Conservation (phyloP, 2,113 vertebrate species). For the Pteronura brasiliensis region DNA sequence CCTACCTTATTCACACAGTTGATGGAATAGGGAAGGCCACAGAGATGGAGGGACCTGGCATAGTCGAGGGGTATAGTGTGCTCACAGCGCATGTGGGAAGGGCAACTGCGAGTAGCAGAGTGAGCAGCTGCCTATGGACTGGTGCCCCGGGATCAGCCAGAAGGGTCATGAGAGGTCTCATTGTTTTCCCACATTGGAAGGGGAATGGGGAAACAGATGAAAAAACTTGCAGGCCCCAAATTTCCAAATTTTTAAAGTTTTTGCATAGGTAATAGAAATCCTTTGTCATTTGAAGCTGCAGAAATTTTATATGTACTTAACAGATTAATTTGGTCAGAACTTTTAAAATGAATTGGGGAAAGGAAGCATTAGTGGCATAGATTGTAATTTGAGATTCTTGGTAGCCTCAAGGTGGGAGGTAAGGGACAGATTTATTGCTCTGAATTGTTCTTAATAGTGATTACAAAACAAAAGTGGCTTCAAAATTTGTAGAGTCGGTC, state of each 20-base stretch:
- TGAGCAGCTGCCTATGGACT: accelerated
- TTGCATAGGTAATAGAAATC: neutral
- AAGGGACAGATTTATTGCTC: neutral
- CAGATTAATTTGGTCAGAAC: conserved; percentile 17
- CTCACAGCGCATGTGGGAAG: no score
- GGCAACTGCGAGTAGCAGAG: neutral
- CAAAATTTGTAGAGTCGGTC: neutral
- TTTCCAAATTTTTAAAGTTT: neutral
- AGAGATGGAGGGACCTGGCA: neutral
- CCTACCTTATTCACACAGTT: neutral
- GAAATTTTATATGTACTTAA: neutral
- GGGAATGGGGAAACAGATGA: neutral
- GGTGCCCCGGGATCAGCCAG: neutral
- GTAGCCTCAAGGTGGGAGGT: neutral
- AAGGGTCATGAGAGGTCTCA: neutral
- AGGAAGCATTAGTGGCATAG: neutral
- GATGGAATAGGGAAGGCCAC: neutral
- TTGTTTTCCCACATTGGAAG: neutral
- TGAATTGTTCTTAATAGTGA: neutral
- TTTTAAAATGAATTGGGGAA: neutral
- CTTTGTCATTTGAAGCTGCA: neutral
- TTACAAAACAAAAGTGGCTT: neutral
- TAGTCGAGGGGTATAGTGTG: no score
- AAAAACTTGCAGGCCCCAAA: neutral
- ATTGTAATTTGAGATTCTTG: conserved; percentile 27